Base-by-base conservation (phyloP, 1,140 invertebrate species). In the Microplitis demolitor region DNA sequence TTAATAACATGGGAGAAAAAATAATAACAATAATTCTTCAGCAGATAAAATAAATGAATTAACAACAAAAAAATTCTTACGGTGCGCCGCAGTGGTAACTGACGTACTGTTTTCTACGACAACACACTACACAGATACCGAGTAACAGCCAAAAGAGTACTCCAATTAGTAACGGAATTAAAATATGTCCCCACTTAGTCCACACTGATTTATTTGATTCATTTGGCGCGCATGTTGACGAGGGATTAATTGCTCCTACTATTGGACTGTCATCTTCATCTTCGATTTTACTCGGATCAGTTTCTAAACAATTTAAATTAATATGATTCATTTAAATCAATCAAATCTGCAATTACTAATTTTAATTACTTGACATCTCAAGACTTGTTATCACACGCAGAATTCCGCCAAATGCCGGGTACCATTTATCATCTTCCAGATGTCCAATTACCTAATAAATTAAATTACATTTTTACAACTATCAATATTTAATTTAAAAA, bases 381-480 rank as follows among this genome's bases (percentile, higher is more conserved):
- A 90, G 82, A 4, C 16, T 58, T 58, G 8, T 24, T 31, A 89
- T 86, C 64, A 91, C 85, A 76, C 89, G 82, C 14, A 90, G 78
- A 31, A 91, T 81, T 14, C 90, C 90, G 0, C 90, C 90, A 68
- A 90, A 91, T 34, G 89, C 90, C 4, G 89, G 84, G 76, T 91
- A 91, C 79, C 90, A 86, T 76, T 88, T 90, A 34, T 91, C 89
- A 72, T 91, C 90, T 35, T 84, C 77, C 16, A 91, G 82, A 74
- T 88, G 89, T 11, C 87, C 87, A n/a, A 88, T 83, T 1, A 91
- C 87, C 75, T 90, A 82, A 33, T 82, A 79, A 63, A 56, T 37
- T 54, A 66, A 73, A 69, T 64, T 39, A 45, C 64, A 71, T 56
- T 0, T n/a, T 73, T 33, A 35, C 24, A 2, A 24, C 2, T 24